phyloP scores from a whole-genome alignment of 1,140 invertebrate species.

The Drosophila kepulauana region DNA sequence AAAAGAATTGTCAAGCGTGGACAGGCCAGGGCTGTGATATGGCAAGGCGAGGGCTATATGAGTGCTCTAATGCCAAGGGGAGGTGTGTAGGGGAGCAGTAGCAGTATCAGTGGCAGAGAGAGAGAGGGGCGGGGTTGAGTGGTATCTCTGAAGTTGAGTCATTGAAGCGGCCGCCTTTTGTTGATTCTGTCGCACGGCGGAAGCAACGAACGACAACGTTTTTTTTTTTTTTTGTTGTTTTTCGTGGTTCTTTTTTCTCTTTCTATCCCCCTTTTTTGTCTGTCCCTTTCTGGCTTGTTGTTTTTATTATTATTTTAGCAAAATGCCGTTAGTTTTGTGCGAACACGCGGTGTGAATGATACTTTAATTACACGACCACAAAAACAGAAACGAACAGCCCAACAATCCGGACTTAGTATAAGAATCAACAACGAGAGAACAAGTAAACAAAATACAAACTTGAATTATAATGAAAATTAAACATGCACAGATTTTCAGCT shows the following conservation, averaged over 20 bases:
- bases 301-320: slow-evolving; percentile 75
- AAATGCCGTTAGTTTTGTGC: slow-evolving; percentile 77
- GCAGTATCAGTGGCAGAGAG: neutral
- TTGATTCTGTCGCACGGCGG: slow-evolving; percentile 60
- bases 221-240: slow-evolving; percentile 41
- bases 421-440: neutral
- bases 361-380: slow-evolving; percentile 70
- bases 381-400: slow-evolving; percentile 13
- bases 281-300: slow-evolving; percentile 20
- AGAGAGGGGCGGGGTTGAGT: neutral
- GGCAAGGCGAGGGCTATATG: slow-evolving; percentile 3
- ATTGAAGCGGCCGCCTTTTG: slow-evolving; percentile 53
- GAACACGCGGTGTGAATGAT: slow-evolving; percentile 80
- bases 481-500: slow-evolving; percentile 36
- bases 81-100: neutral
- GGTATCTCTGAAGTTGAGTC: slow-evolving; percentile 36
- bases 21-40: slow-evolving; percentile 49
- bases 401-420: neutral
- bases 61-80: slow-evolving; percentile 8
- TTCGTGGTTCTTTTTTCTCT: slow-evolving; percentile 38
- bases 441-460: slow-evolving; percentile 9
- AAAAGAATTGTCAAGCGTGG: slow-evolving; percentile 80
- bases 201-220: slow-evolving; percentile 67
- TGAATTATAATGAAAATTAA: slow-evolving; percentile 52
- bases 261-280: neutral